Conservation (phyloP, 1,140 invertebrate species). For the Drosophila arawakana region DNA sequence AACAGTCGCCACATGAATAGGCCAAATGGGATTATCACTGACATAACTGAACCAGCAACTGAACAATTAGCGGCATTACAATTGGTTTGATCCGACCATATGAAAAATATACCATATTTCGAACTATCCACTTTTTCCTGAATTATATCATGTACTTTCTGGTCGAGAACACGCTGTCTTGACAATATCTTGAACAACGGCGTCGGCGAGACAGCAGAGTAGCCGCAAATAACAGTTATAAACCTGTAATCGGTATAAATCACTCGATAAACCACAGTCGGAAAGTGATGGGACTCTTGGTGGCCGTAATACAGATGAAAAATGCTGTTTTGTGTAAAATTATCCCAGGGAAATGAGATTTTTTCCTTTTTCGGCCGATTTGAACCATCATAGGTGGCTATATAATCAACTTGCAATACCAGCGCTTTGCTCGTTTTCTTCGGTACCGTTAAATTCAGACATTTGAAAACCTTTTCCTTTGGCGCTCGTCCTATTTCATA, state of each 20-base stretch:
- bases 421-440: slow-evolving; percentile 1
- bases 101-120: slow-evolving; percentile 7
- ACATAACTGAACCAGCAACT: not conserved
- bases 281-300: not conserved
- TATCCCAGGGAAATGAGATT: slow-evolving; percentile 46
- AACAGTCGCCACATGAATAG: not conserved
- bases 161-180: slow-evolving; percentile 26
- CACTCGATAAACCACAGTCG: slow-evolving; percentile 19
- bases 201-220: slow-evolving; percentile 38
- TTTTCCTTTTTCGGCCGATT: slow-evolving; percentile 20
- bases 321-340: slow-evolving; percentile 27
- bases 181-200: slow-evolving; percentile 58
- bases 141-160: not conserved
- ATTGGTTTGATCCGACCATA: slow-evolving; percentile 48
- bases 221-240: slow-evolving; percentile 50
- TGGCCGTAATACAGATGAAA: slow-evolving; percentile 36
- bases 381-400: slow-evolving; percentile 16
- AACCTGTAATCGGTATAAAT: slow-evolving; percentile 16
- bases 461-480: slow-evolving; percentile 29
- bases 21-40: not conserved
- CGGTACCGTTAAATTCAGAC: slow-evolving; percentile 52
- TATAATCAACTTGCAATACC: slow-evolving; percentile 39
- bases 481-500: slow-evolving; percentile 51
- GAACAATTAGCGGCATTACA: slow-evolving; percentile 50
- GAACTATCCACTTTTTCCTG: not conserved